These are phyloP conservation scores for Halichoeres trimaculatus DNA, from an alignment of 2,113 vertebrate genomes.

Conservation along the genomic window DNA sequence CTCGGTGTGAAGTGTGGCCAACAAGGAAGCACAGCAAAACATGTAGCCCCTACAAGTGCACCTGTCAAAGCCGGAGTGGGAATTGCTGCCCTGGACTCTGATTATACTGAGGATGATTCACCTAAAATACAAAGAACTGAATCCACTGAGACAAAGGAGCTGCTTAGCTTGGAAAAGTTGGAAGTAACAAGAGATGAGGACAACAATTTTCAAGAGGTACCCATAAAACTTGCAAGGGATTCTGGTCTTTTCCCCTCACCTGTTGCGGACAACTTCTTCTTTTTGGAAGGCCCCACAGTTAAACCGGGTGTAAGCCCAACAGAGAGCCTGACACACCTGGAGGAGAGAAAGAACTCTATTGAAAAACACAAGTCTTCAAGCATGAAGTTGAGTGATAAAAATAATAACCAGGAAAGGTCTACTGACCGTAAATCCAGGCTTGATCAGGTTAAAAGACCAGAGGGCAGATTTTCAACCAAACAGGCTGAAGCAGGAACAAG, in stretches of 20 bases:
- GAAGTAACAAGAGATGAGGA: conserved; percentile 80
- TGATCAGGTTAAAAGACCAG: conserved; percentile 84
- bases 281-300: conserved; percentile 70
- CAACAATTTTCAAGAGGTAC: conserved; percentile 78
- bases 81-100: conserved; percentile 74
- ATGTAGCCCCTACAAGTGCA: conserved; percentile 67
- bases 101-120: conserved; percentile 83
- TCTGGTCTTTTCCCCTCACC: conserved; percentile 80
- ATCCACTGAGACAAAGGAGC: conserved; percentile 78
- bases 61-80: conserved; percentile 59
- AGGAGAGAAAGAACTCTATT: conserved; percentile 42
- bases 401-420: conserved; percentile 76
- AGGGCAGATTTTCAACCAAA: conserved; percentile 73
- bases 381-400: conserved; percentile 71
- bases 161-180: conserved; percentile 81
- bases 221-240: conserved; percentile 80
- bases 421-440: conserved; percentile 84
- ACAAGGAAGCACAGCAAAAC: conserved; percentile 68
- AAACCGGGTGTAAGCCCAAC: conserved; percentile 79
- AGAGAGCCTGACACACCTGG: conserved; percentile 49
- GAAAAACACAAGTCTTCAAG: conserved; percentile 62
- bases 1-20: conserved; percentile 84
- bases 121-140: conserved; percentile 71
- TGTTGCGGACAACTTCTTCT: conserved; percentile 74
- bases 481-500: conserved; percentile 38